phyloP scores from a whole-genome alignment of 23 tunicate species.

The Halocynthia roretzi region DNA sequence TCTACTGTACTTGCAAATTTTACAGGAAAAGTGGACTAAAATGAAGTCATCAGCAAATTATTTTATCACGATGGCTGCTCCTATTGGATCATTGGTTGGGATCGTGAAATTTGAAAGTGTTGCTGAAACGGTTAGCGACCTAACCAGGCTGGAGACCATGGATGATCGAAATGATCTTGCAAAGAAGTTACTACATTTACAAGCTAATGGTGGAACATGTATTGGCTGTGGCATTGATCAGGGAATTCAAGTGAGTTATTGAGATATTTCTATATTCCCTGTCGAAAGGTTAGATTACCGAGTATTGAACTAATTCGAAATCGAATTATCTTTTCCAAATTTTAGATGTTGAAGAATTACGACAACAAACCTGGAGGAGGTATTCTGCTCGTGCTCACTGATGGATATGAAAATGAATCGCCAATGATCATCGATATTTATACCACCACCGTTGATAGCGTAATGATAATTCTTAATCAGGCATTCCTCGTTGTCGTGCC shows the following conservation, averaged over 20 bases:
- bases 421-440: background rate
- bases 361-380: conserved; percentile 13
- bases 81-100: conserved; percentile 22
- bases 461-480: background rate
- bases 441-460: background rate
- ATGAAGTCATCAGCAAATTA: conserved; percentile 25
- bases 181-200: background rate
- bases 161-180: conserved; percentile 15
- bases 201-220: no score
- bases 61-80: conserved; percentile 27
- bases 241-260: no score
- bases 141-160: background rate
- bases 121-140: background rate
- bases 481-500: no score
- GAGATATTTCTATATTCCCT: no score
- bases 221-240: no score
- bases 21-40: conserved; percentile 18
- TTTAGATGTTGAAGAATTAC: background rate
- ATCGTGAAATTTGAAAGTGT: conserved; percentile 29
- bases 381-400: background rate
- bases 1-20: background rate
- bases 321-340: background rate
- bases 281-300: no score
- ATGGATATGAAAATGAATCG: background rate
- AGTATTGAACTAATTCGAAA: no score